phyloP scores from a whole-genome alignment of 2,113 vertebrate species.

The Naja naja region DNA sequence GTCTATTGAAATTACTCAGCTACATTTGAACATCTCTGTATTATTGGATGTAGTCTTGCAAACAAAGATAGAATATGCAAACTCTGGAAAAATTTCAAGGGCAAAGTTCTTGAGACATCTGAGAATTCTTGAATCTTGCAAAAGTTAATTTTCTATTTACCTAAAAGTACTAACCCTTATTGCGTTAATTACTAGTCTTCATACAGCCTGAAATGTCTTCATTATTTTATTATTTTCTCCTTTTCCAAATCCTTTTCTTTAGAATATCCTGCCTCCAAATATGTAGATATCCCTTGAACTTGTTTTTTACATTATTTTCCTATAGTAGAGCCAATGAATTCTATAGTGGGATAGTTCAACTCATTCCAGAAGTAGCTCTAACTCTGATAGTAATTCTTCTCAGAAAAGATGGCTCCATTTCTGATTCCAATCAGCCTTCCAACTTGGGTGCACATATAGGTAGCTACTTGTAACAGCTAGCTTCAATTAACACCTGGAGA shows the following conservation, averaged over 20 bases:
- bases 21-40: neutral
- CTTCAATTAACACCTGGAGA: neutral
- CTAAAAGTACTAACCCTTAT: neutral
- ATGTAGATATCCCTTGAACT: neutral
- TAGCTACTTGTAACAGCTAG: neutral
- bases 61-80: neutral
- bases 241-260: neutral
- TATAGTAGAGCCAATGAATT: neutral
- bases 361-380: neutral
- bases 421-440: neutral
- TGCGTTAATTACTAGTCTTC: neutral
- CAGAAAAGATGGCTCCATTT: neutral
- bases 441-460: neutral
- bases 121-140: neutral
- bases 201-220: neutral
- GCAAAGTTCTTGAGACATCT: neutral
- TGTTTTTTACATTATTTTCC: neutral
- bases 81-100: neutral
- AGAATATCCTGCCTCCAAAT: neutral
- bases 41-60: neutral
- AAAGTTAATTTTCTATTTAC: neutral
- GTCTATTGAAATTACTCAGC: neutral
- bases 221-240: neutral
- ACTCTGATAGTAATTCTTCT: neutral
- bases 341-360: neutral